Evolutionary conservation across 2,888 invertebrate genomes (phyloP).

Genomic region (Spialia ferax): DNA sequence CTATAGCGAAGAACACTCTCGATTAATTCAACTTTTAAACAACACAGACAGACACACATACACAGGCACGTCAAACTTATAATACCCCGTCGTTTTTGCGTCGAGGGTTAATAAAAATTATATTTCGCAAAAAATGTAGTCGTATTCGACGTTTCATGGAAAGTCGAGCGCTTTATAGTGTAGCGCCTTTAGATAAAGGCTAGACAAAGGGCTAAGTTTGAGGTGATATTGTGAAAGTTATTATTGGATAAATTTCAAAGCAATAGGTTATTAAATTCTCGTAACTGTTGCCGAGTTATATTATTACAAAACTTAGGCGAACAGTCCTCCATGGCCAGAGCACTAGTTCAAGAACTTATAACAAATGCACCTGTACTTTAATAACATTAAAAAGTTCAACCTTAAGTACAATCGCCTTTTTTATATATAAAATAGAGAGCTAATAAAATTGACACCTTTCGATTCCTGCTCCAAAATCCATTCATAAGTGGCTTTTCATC

Average conservation of each 20-base stretch:
- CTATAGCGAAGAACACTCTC: too few species aligned
- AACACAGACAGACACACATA: too few species aligned
- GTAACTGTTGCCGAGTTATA: conserved; percentile 46
- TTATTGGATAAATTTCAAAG: conserved; percentile 52
- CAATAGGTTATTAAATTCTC: conserved; percentile 49
- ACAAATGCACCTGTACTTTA: conserved; percentile 36
- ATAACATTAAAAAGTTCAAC: conserved; percentile 34
- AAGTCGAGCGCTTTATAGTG: not conserved
- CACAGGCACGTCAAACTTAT: too few species aligned
- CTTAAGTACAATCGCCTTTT: conserved; percentile 1
- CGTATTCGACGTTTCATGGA: not conserved
- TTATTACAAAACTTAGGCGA: conserved; percentile 45
- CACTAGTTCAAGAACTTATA: conserved; percentile 33
- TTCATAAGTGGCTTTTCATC: too few species aligned
- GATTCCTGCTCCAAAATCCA: not conserved
- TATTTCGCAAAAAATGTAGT: too few species aligned
- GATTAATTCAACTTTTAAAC: too few species aligned
- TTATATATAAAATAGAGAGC: not conserved
- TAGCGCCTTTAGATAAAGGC: conserved; percentile 23
- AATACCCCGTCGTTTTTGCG: too few species aligned
- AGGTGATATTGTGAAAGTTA: conserved; percentile 52
- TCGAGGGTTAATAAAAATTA: too few species aligned
- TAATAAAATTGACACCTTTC: too few species aligned
- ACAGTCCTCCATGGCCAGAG: conserved; percentile 34
- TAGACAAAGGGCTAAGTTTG: conserved; percentile 47